Conservation (phyloP, 2,888 invertebrate genomes). For the Diaphora mendica region DNA sequence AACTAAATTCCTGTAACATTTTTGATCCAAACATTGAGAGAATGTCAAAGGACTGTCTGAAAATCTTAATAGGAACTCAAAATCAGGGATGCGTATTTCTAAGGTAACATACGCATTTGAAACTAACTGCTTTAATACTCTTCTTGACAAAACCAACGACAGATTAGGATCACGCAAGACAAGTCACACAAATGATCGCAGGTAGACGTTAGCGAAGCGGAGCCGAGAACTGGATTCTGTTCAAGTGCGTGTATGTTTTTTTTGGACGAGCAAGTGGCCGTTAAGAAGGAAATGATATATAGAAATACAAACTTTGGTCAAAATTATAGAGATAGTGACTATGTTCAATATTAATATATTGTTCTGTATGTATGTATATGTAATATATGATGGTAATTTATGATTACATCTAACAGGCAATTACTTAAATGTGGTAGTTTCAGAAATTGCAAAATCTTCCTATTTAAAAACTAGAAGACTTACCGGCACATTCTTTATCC, state of each 20-base stretch:
- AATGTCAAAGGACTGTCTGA: background rate
- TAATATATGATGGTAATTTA: background rate
- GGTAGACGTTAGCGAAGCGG: conserved; percentile 73
- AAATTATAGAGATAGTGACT: conserved; percentile 47
- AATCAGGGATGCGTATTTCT: background rate
- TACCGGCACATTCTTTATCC: conserved; percentile 74
- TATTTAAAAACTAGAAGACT: conserved; percentile 50
- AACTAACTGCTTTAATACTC: conserved; percentile 18
- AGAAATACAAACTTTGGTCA: conserved; percentile 56
- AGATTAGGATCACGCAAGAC: conserved; percentile 66
- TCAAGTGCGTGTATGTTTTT: conserved; percentile 73
- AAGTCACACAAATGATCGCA: conserved; percentile 76
- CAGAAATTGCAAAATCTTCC: background rate
- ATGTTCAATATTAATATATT: conserved; percentile 34
- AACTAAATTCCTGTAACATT: background rate
- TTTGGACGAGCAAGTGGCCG: conserved; percentile 75
- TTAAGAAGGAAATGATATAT: conserved; percentile 77
- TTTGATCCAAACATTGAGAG: background rate
- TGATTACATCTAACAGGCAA: conserved; percentile 7
- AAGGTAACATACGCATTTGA: background rate
- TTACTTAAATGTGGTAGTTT: background rate
- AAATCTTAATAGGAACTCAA: background rate
- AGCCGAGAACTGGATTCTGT: conserved; percentile 79
- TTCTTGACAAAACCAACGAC: conserved; percentile 53
- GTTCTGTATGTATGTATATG: conserved; percentile 15